Evolutionary conservation across 2,888 invertebrate genomes (phyloP).

Genomic region (Acanthopleura granulata): DNA sequence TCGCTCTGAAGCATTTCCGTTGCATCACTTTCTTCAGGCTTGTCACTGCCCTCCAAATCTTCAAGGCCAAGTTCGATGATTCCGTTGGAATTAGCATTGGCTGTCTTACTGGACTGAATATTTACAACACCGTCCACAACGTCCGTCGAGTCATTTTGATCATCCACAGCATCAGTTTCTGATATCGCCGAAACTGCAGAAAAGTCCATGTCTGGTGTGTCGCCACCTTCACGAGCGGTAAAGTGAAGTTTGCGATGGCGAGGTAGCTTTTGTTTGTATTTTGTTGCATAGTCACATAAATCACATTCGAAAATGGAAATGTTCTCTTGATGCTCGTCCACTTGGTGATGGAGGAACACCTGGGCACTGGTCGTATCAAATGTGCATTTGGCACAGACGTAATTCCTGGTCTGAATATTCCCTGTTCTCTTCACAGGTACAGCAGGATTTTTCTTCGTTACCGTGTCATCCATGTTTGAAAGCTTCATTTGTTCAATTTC

Average conservation of each 20-base stretch:
- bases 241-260: conserved; percentile 57
- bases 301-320: conserved; percentile 59
- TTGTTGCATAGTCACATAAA: conserved; percentile 63
- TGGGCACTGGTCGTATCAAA: conserved; percentile 53
- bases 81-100: background rate
- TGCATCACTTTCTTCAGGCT: conserved; percentile 10
- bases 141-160: background rate
- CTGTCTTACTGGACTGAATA: background rate
- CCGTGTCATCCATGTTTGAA: background rate
- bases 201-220: background rate
- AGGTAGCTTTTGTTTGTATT: conserved; percentile 60
- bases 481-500: conserved; percentile 17
- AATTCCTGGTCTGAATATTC: conserved; percentile 56
- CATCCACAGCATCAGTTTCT: background rate
- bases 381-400: conserved; percentile 49
- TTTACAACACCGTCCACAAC: background rate
- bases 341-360: conserved; percentile 53
- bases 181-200: background rate
- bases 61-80: conserved; percentile 16
- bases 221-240: conserved; percentile 25
- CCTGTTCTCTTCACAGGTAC: conserved; percentile 44
- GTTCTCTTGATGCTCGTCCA: conserved; percentile 52
- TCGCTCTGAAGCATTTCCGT: background rate
- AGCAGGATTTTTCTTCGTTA: conserved; percentile 15
- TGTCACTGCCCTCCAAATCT: conserved; percentile 15